Evolutionary conservation across 1,140 invertebrate genomes (phyloP).

Genomic region (Heliconius himera): DNA sequence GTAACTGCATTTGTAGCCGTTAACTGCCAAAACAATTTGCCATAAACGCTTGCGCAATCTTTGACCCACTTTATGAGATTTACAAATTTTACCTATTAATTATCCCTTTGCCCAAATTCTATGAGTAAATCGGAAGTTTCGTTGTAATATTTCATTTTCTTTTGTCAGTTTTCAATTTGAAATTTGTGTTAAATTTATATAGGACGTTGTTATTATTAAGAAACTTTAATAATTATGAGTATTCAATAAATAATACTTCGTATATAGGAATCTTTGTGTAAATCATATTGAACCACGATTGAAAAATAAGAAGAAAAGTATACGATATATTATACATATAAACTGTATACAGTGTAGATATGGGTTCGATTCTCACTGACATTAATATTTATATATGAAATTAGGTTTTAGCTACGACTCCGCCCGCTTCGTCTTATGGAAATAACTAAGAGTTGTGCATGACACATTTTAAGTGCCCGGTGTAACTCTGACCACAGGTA

Average conservation of each 20-base stretch:
- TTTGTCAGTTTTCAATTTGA: conserved; percentile 34
- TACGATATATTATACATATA: too few species aligned
- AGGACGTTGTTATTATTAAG: neutral
- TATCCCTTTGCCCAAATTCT: conserved; percentile 21
- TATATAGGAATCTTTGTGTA: neutral
- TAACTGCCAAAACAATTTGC: conserved; percentile 50
- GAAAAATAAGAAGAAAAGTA: neutral
- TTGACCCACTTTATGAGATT: conserved; percentile 42
- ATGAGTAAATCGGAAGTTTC: conserved; percentile 28
- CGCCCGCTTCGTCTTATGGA: too few species aligned
- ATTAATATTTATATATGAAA: too few species aligned
- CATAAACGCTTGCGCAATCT: conserved; percentile 35
- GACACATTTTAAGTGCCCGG: too few species aligned
- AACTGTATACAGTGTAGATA: neutral
- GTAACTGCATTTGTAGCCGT: conserved; percentile 31
- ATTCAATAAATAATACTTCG: neutral
- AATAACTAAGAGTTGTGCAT: too few species aligned
- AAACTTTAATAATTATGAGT: conserved; percentile 4
- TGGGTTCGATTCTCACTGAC: neutral
- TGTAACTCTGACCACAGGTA: too few species aligned
- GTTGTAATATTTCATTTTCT: conserved; percentile 37
- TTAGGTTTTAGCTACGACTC: too few species aligned
- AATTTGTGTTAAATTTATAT: conserved; percentile 10
- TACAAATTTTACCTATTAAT: conserved; percentile 36
- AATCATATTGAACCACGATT: neutral